phyloP scores from a whole-genome alignment of 2,113 vertebrate species.

The Kryptolebias marmoratus region DNA sequence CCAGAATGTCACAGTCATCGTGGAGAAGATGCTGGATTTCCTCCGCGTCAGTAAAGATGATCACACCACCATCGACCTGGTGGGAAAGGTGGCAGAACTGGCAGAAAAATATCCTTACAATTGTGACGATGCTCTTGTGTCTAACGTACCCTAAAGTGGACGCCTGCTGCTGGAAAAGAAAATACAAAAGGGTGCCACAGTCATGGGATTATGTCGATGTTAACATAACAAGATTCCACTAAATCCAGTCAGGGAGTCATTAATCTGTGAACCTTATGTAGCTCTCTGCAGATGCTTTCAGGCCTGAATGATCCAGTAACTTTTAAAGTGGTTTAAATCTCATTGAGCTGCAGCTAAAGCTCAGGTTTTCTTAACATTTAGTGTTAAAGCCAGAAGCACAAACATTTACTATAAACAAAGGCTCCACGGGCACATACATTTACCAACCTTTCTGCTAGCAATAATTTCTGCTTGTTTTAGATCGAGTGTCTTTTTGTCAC shows the following conservation, averaged over 20 bases:
- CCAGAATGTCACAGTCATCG: slow-evolving; percentile 92
- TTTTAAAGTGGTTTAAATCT: background rate
- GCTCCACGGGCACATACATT: no score
- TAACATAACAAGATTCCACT: no score
- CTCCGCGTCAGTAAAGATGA: slow-evolving; percentile 88
- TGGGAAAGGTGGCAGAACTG: slow-evolving; percentile 93
- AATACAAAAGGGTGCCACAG: background rate
- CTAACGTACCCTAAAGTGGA: background rate
- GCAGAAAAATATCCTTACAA: slow-evolving; percentile 98
- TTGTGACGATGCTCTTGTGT: background rate
- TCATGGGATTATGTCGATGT: background rate
- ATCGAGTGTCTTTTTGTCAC: background rate
- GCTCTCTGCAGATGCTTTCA: background rate
- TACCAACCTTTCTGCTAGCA: no score
- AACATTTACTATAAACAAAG: no score
- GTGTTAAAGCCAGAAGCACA: no score
- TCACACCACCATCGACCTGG: slow-evolving; percentile 87
- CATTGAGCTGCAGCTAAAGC: background rate
- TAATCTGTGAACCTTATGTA: background rate
- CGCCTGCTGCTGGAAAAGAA: background rate
- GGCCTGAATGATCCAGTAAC: background rate
- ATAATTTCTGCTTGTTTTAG: no score
- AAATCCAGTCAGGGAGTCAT: no score
- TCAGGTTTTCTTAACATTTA: background rate
- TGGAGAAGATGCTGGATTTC: slow-evolving; percentile 96